These are phyloP conservation scores for Hephaestus fuliginosus DNA, from an alignment of 2,797 vertebrate species.

Conservation along the genomic window DNA sequence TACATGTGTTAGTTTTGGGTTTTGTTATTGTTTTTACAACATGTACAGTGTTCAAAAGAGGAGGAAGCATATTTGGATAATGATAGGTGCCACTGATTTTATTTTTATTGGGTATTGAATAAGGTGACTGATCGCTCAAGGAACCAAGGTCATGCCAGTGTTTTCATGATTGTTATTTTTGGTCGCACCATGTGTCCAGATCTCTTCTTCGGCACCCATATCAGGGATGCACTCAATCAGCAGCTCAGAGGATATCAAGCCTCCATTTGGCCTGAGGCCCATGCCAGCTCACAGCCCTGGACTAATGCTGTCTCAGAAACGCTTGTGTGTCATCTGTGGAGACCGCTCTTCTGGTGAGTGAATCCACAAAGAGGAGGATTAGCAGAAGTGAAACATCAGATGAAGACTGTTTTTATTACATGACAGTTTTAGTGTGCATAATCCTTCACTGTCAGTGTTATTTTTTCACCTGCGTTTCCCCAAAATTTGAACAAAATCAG, in stretches of 20 bases:
- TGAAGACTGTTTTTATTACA: slow-evolving; percentile 13
- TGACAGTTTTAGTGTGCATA: slow-evolving; percentile 14
- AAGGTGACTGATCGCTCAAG: not conserved
- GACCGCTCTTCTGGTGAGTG: slow-evolving; percentile 96
- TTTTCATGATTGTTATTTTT: slow-evolving; percentile 12
- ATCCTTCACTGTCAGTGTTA: not conserved
- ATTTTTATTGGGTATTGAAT: not conserved
- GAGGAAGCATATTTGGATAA: not conserved
- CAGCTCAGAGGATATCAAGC: slow-evolving; percentile 98
- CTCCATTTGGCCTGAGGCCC: slow-evolving; percentile 94
- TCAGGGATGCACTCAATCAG: slow-evolving; percentile 94
- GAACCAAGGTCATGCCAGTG: not conserved
- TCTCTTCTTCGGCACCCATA: slow-evolving; percentile 91
- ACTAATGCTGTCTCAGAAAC: slow-evolving; percentile 91
- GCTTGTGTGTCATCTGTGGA: slow-evolving; percentile 98
- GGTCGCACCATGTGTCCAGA: slow-evolving; percentile 79
- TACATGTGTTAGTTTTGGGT: not conserved
- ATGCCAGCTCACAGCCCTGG: slow-evolving; percentile 85
- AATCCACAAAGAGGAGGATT: slow-evolving; percentile 25
- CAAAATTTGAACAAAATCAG: slow-evolving; percentile 10
- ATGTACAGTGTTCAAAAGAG: not conserved
- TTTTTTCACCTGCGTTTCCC: not conserved
- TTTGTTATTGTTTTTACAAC: no score
- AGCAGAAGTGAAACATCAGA: slow-evolving; percentile 30
- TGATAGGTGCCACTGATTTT: not conserved